Percentiles rank a stretch among this genome's conserved stretches.
Conservation (phyloP, 2,113 vertebrate genomes). For the Oreochromis spilurus region DNA sequence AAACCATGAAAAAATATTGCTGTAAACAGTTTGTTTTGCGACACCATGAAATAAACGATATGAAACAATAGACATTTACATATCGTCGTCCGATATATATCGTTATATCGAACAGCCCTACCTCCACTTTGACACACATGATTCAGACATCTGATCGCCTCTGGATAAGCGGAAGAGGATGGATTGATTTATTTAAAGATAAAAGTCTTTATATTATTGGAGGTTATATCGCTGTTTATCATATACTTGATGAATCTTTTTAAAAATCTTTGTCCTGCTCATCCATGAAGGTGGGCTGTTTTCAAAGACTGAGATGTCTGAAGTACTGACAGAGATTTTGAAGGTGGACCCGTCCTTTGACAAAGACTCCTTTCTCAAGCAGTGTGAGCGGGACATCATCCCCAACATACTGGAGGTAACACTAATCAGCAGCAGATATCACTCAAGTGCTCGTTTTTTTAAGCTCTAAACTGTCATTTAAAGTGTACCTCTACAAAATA, state of each 20-base stretch:
- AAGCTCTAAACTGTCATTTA: neutral
- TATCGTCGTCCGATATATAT: neutral
- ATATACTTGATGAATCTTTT: neutral
- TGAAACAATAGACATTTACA: neutral
- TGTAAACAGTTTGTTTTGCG: neutral
- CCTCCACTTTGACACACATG: neutral
- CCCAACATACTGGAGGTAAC: constrained; percentile 92
- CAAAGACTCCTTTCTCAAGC: constrained; percentile 88
- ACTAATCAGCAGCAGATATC: neutral
- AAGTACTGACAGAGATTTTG: constrained; percentile 93
- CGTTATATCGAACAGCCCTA: neutral
- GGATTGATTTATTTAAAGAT: neutral
- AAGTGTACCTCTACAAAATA: neutral
- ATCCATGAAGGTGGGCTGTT: constrained; percentile 82
- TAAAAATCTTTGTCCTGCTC: neutral
- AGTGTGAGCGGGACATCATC: constrained; percentile 90
- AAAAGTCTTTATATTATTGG: neutral
- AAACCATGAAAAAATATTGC: neutral
- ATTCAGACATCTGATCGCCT: neutral
- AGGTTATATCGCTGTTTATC: neutral
- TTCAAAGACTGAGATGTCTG: constrained; percentile 96
- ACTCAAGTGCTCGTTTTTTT: neutral
- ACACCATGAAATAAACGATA: neutral
- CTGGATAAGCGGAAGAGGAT: neutral
- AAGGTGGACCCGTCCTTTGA: constrained; percentile 88